These are phyloP conservation scores for Papilio polytes DNA, from an alignment of 1,140 invertebrate genomes.

Conservation along the genomic window DNA sequence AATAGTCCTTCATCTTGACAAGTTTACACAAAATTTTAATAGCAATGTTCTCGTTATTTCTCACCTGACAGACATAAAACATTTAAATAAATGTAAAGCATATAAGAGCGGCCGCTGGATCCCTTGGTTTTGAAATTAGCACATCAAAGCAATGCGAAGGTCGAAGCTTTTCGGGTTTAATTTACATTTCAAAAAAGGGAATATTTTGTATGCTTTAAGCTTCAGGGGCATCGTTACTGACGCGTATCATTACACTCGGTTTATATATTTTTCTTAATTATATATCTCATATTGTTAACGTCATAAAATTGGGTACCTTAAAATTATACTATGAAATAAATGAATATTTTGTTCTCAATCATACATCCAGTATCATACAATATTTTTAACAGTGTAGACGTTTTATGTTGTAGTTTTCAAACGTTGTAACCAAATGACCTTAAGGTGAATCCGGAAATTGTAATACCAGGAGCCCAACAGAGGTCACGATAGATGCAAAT, in stretches of 20 bases:
- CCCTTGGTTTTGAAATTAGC: constrained; percentile 33
- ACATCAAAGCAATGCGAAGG: constrained; percentile 39
- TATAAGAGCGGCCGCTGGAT: constrained; percentile 18
- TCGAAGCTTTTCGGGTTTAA: constrained; percentile 35
- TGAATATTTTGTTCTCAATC: no score
- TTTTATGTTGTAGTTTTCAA: background rate
- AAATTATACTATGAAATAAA: no score
- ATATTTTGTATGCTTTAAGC: constrained; percentile 39
- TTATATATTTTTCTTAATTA: background rate
- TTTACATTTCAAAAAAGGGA: constrained; percentile 38
- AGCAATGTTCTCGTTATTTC: constrained; percentile 7
- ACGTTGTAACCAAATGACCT: background rate
- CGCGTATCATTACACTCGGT: background rate
- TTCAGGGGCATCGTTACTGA: constrained; percentile 22
- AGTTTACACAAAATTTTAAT: background rate
- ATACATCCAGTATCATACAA: no score
- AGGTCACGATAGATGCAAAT: constrained; percentile 17
- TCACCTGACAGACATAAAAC: constrained; percentile 29
- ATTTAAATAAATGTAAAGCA: constrained; percentile 40
- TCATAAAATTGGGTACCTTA: no score
- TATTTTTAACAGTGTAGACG: background rate
- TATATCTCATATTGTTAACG: no score
- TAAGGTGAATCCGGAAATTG: background rate
- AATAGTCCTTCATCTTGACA: background rate
- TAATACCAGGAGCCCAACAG: background rate